Evolutionary conservation across 2,113 vertebrate genomes (phyloP).

Genomic region (Myotis davidii): DNA sequence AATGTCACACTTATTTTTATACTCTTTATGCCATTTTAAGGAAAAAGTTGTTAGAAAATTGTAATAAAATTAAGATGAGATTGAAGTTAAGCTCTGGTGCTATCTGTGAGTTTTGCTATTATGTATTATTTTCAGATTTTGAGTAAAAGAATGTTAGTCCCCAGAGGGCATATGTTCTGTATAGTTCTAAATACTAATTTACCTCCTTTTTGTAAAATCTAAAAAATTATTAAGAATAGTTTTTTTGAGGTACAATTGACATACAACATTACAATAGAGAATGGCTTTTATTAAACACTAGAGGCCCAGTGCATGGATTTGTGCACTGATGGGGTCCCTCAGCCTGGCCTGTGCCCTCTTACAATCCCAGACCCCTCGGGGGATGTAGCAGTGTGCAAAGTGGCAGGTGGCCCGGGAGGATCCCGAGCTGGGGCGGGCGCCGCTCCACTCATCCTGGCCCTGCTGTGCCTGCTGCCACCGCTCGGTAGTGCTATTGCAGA

Average conservation of each 20-base stretch:
- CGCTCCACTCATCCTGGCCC: no score
- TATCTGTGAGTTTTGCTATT: constrained; percentile 34
- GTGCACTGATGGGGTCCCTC: no score
- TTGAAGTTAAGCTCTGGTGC: constrained; percentile 15
- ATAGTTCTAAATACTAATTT: constrained; percentile 12
- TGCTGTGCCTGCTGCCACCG: no score
- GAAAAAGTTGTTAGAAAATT: constrained; percentile 49
- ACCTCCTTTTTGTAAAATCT: constrained; percentile 7
- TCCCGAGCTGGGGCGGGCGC: no score
- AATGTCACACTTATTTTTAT: constrained; percentile 14
- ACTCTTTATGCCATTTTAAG: constrained; percentile 9
- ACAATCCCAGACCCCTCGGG: no score
- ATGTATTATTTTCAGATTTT: constrained; percentile 41
- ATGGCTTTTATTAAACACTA: constrained; percentile 35
- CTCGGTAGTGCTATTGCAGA: no score
- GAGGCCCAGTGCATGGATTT: no score
- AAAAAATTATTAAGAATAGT: constrained; percentile 9
- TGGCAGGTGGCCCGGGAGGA: no score
- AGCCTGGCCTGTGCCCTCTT: no score
- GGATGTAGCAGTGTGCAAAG: no score
- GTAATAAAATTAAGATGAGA: constrained; percentile 26
- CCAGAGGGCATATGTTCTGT: neutral
- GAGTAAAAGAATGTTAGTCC: neutral
- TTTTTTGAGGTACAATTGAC: neutral
- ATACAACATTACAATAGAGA: neutral